Conservation (phyloP, 2,113 vertebrate species). For the Chloropsis cyanopogon region DNA sequence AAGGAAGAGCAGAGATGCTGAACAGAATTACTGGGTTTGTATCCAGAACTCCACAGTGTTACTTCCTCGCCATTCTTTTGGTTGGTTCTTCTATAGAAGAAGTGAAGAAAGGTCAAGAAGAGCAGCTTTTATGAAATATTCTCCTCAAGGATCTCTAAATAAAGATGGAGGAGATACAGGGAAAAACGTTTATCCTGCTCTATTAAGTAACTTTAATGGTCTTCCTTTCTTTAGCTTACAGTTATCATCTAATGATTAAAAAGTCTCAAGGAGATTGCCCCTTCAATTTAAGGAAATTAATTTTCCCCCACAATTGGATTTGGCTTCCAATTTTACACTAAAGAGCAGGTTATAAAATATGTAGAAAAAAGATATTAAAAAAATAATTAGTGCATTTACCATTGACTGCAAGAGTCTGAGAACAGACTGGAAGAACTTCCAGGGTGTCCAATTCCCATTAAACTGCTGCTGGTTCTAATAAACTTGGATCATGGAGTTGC, state of each 20-base stretch:
- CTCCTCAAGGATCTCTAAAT: constrained; percentile 36
- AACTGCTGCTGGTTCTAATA: neutral
- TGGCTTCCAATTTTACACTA: constrained; percentile 39
- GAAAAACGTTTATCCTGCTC: constrained; percentile 44
- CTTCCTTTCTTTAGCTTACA: constrained; percentile 27
- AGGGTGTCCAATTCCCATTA: neutral
- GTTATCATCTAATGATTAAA: constrained; percentile 56
- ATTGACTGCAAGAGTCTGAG: neutral
- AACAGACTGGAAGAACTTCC: neutral
- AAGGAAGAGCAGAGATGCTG: neutral
- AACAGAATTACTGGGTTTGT: neutral
- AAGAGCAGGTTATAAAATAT: constrained; percentile 32
- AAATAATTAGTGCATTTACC: neutral
- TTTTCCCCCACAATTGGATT: constrained; percentile 47
- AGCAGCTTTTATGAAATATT: constrained; percentile 47
- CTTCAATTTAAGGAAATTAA: constrained; percentile 57
- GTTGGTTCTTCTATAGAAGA: constrained; percentile 12
- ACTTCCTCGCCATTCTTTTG: neutral
- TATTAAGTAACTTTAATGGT: constrained; percentile 59
- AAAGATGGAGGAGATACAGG: constrained; percentile 38
- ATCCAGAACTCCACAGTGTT: neutral
- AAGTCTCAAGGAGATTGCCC: constrained; percentile 57
- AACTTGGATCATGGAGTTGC: neutral
- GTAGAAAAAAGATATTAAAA: constrained; percentile 24
- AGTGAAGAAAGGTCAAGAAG: constrained; percentile 36